Conservation (phyloP, 2,888 invertebrate species). For the Macaria liturata region DNA sequence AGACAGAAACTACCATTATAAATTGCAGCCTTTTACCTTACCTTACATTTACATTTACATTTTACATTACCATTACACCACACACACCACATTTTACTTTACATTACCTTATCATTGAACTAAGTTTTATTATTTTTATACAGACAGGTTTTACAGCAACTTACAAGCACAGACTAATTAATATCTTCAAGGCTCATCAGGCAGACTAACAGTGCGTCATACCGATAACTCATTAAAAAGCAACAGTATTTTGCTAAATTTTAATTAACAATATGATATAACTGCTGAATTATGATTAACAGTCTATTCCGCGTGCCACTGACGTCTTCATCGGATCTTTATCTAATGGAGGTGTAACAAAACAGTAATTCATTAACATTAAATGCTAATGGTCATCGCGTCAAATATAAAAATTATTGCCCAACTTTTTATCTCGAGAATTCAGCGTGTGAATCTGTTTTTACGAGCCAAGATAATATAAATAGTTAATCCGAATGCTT, state of each 20-base stretch:
- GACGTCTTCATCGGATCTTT: conserved; percentile 38
- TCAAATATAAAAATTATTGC: conserved; percentile 37
- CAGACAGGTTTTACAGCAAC: too few species aligned
- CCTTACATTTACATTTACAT: too few species aligned
- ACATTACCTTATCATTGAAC: too few species aligned
- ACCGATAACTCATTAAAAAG: conserved; percentile 23
- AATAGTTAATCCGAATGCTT: conserved; percentile 43
- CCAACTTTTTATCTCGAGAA: conserved; percentile 31
- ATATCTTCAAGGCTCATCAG: conserved; percentile 15
- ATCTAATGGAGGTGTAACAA: conserved; percentile 38
- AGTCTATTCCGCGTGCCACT: conserved; percentile 32
- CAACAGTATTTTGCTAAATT: conserved; percentile 35
- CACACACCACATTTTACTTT: too few species aligned
- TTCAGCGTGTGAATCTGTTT: conserved; percentile 40
- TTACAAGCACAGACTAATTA: conserved; percentile 9
- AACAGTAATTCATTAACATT: conserved; percentile 38
- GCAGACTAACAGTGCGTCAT: conserved; percentile 16
- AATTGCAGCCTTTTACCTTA: too few species aligned
- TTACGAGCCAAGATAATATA: conserved; percentile 51
- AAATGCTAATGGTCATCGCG: conserved; percentile 37
- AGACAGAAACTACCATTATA: too few species aligned
- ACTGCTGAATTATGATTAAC: conserved; percentile 11
- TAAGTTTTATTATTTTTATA: too few species aligned
- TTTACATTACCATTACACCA: too few species aligned
- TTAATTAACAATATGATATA: conserved; percentile 8